phyloP scores from a whole-genome alignment of 2,113 vertebrate species.

The Axis porcinus region DNA sequence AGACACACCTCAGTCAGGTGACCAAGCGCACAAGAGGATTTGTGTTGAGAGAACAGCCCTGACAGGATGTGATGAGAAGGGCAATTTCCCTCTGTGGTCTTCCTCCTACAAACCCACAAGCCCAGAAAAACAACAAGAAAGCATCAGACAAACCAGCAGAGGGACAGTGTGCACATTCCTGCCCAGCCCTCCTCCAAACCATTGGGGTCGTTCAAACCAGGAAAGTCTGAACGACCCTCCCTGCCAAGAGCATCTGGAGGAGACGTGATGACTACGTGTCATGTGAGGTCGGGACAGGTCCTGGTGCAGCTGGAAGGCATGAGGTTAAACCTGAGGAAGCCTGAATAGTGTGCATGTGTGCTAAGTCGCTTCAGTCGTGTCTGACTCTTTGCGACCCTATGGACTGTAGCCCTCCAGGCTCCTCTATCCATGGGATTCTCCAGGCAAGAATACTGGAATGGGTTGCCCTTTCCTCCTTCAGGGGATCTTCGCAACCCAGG shows the following conservation, averaged over 20 bases:
- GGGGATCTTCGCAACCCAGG: neutral
- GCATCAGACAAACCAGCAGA: no score
- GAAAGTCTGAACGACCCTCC: no score
- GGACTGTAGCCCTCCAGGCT: neutral
- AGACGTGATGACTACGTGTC: accelerated
- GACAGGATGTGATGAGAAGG: neutral
- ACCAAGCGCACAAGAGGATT: neutral
- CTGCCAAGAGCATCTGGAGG: neutral
- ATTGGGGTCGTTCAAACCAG: neutral
- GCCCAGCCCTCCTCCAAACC: neutral
- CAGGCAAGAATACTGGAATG: neutral
- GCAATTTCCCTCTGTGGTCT: neutral
- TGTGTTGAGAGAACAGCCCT: neutral
- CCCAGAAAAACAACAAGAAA: neutral
- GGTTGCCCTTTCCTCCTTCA: neutral
- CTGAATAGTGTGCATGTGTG: neutral
- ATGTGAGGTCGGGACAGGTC: neutral
- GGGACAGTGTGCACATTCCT: neutral
- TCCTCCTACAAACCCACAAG: no score
- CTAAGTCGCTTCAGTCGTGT: neutral
- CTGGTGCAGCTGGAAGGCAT: neutral
- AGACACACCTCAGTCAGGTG: neutral
- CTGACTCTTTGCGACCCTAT: neutral
- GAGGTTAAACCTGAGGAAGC: neutral
- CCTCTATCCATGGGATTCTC: neutral